Base-by-base conservation (phyloP, 2,888 invertebrate genomes). In the Rhorus exstirpatorius region DNA sequence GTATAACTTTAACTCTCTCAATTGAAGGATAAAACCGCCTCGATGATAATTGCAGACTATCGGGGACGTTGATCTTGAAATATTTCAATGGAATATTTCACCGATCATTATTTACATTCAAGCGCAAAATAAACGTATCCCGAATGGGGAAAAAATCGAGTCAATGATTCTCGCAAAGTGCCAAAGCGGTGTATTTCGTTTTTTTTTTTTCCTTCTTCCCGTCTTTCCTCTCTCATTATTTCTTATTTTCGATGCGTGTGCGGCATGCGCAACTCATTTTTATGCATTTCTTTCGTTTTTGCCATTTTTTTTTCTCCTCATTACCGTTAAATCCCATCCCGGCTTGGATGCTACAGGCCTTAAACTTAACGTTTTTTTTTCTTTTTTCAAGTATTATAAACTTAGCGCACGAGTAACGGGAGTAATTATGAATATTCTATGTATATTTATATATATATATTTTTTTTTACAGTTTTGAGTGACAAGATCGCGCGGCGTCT, bases 271-370 rank as follows among this genome's bases (percentile, higher is more conserved):
- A 35, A 41, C 10, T 53, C 14, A 14, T 79, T 83, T 86, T 84
- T 86, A 85, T 86, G 86, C 84, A 87, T 86, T 85, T 87, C 86
- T 86, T 70, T 53, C 4, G 10, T 35, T 46, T 46, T 10, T 85
- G 83, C 85, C 81, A 79, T 85, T 85, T 86, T 87, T 81, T 82
- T 38, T 70, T 63, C 44, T 8, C 61, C 41, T 8, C 53, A n/a
- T 65, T 86, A 87, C 79, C 76, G 79, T 86, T 86, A 86, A 86
- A 75, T 41, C 86, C 83, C 81, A 87, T 84, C n/a, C n/a, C 87
- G 87, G 67, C 81, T 87, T 80, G 74, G 81, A 83, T 81, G 76
- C 78, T 82, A 61, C 83, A 85, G 84, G 79, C 84, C 84, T 86
- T 88, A 86, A 77, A 63, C 74, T 41, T 86, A 87, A 85, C n/a